Percentiles rank a stretch among this genome's conserved stretches.
Conservation (phyloP, 2,113 vertebrate species). For the Cavia porcellus region DNA sequence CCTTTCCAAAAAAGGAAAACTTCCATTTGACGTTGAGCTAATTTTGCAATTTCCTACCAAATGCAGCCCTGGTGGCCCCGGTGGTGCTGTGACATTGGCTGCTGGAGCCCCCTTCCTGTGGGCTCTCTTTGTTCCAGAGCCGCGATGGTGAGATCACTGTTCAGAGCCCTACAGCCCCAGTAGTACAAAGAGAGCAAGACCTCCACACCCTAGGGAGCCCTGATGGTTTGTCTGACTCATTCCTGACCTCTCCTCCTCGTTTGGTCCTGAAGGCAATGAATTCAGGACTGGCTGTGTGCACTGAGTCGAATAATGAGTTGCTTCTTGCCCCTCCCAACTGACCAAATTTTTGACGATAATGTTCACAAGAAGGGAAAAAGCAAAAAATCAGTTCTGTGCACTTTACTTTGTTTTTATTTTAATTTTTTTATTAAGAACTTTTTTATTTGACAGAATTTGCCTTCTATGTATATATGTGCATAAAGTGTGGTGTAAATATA, state of each 20-base stretch:
- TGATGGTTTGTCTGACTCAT: slow-evolving; percentile 37
- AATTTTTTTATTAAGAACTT: slow-evolving; percentile 86
- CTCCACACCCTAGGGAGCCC: slow-evolving; percentile 2
- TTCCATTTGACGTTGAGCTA: slow-evolving; percentile 67
- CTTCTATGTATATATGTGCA: slow-evolving; percentile 87
- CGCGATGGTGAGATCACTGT: slow-evolving; percentile 77
- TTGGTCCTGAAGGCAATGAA: slow-evolving; percentile 38
- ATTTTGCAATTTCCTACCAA: slow-evolving; percentile 68
- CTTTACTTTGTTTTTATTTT: slow-evolving; percentile 90
- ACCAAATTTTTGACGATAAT: slow-evolving; percentile 78
- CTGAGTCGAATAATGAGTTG: slow-evolving; percentile 65
- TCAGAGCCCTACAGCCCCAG: slow-evolving; percentile 17
- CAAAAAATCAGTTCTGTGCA: slow-evolving; percentile 86
- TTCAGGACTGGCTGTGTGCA: slow-evolving; percentile 18
- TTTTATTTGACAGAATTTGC: slow-evolving; percentile 88
- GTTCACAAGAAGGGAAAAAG: slow-evolving; percentile 73
- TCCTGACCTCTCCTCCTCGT: slow-evolving; percentile 51
- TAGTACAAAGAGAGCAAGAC: slow-evolving; percentile 77
- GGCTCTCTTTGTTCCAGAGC: slow-evolving; percentile 79
- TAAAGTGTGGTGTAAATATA: slow-evolving; percentile 89
- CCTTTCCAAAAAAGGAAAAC: slow-evolving; percentile 72
- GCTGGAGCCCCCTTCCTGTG: slow-evolving; percentile 76
- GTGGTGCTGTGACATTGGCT: slow-evolving; percentile 68
- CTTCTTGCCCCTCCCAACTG: slow-evolving; percentile 53
- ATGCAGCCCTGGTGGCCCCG: slow-evolving; percentile 58